A percentile compares a stretch with the other conserved stretches of the same genome.
These are phyloP conservation scores for Petrocephalus microphthalmus DNA, from an alignment of 2,113 vertebrate genomes.

Conservation along the genomic window DNA sequence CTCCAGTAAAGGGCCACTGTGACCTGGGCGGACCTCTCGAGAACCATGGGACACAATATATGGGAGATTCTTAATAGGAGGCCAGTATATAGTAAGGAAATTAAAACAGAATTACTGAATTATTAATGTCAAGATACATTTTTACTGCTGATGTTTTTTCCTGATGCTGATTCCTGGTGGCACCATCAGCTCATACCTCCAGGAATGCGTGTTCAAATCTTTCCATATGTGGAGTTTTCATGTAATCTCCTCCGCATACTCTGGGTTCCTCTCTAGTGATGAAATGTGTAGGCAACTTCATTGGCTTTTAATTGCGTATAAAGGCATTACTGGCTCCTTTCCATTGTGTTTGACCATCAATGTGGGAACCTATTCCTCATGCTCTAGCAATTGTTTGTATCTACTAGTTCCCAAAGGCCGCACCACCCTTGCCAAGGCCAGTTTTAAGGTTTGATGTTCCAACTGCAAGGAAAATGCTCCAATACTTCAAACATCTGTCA, in stretches of 20 bases:
- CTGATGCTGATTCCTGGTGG: neutral
- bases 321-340: neutral
- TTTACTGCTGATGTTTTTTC: neutral
- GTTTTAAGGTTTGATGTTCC: neutral
- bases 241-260: neutral
- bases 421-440: neutral
- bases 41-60: neutral
- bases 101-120: neutral
- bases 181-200: neutral
- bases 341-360: neutral
- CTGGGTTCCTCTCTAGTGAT: neutral
- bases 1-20: neutral
- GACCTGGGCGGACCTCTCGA: neutral
- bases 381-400: no score
- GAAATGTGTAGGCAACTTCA: neutral
- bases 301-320: neutral
- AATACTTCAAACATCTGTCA: neutral
- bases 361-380: neutral
- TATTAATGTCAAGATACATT: neutral
- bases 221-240: neutral
- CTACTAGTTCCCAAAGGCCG: neutral
- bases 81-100: neutral
- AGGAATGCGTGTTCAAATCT: neutral
- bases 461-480: neutral
- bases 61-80: neutral